Conservation (phyloP, 2,797 vertebrate species). For the Poliocrania exsul region DNA sequence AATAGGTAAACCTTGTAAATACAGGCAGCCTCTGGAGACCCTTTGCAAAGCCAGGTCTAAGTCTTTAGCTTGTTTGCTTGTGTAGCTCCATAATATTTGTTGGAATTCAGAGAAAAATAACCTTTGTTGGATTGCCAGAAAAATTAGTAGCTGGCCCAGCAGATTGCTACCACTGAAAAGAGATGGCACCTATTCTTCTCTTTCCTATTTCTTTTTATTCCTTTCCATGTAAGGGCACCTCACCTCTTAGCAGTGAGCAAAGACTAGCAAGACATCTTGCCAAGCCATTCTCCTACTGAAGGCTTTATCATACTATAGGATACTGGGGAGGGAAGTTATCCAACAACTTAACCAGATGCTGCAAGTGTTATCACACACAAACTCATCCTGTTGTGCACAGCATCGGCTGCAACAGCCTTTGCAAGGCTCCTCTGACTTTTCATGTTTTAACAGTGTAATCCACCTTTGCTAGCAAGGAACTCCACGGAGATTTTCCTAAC, state of each 20-base stretch:
- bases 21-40: background rate
- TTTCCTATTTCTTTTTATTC: background rate
- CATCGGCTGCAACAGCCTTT: background rate
- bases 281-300: background rate
- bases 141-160: background rate
- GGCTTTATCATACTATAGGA: background rate
- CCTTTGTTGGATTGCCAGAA: background rate
- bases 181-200: background rate
- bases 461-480: background rate
- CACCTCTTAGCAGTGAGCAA: background rate
- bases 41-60: background rate
- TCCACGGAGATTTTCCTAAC: background rate
- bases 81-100: background rate
- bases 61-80: background rate
- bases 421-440: background rate
- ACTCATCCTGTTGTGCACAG: background rate
- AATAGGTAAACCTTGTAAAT: background rate
- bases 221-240: background rate
- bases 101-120: background rate
- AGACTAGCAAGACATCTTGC: background rate
- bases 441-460: background rate
- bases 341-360: background rate
- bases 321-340: background rate
- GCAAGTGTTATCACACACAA: background rate
- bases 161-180: background rate